Evolutionary conservation across 2,797 vertebrate species (phyloP), one percentile per base, ranked within the genome.

Genomic region (Bradypus variegatus): DNA sequence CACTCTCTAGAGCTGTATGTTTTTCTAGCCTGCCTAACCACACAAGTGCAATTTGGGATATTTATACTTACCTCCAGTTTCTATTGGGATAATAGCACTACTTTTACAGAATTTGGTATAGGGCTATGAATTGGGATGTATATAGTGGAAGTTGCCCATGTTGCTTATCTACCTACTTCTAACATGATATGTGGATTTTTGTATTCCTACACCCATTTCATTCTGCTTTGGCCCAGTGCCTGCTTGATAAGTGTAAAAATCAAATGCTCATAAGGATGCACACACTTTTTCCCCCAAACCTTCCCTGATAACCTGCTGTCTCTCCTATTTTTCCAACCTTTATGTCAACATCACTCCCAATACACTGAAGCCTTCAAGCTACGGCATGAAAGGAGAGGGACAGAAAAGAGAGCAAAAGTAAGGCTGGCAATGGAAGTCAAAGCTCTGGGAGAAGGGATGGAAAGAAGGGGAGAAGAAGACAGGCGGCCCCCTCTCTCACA

Each of bases 1-100:
- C 96, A 94, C 89, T 88, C 96, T 41, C 29, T 4, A 79, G 87
- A 77, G 70, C 80, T 5, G 7, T 76, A 75, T 93, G 90, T 96
- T 95, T 95, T 95, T 96, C 94, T 95, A 96, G 95, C 76, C 90
- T 94, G 84, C 89, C 91, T 96, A 90, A 84, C 94, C 90, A 75
- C 84, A 78, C 90, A 86, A 96, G 87, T 88, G 80, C 95, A 96
- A 88, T 91, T 90, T 96, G 88, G 84, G 93, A 95, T 96, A 95
- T 96, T 97, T 96, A 94, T 67, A 97, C 80, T 82, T 67, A 87
- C 85, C 90, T 90, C 78, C 64, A 91, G 91, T 89, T 95, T 95
- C 91, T 94, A 93, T 36, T 48, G 89, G 92, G 78, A 88, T 94
- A 92, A 95, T 65, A 80, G 53, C 90, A 19, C 86, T 89, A 72